A percentile compares a stretch with the other conserved stretches of the same genome.
Conservation (phyloP, 2,113 vertebrate genomes). For the Cairina moschata region DNA sequence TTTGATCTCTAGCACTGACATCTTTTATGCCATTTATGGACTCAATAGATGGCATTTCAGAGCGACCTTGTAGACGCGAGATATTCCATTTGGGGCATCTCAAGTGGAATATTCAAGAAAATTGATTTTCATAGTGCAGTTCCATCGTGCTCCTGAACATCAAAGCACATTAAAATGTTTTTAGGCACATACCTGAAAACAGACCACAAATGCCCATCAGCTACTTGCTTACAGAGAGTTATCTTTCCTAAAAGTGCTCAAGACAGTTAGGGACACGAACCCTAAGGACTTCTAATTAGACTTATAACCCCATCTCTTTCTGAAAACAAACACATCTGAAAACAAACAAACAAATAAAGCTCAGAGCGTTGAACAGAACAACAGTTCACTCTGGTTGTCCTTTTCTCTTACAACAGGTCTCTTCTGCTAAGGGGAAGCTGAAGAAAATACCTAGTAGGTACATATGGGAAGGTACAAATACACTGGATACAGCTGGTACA, state of each 20-base stretch:
- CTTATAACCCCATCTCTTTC: not conserved
- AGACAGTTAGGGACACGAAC: not conserved
- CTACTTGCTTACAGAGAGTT: not conserved
- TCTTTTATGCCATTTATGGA: not conserved
- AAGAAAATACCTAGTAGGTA: not conserved
- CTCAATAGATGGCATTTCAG: not conserved
- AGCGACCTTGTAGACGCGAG: not conserved
- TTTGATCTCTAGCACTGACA: not conserved
- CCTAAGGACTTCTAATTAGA: not conserved
- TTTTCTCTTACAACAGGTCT: not conserved
- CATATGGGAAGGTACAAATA: not conserved
- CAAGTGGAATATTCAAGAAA: not conserved
- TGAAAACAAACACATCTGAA: not conserved
- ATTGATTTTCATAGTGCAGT: not conserved
- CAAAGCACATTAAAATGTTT: not conserved
- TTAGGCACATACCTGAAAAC: not conserved
- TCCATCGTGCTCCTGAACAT: rapidly evolving
- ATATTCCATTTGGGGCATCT: not conserved
- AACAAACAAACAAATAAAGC: not conserved
- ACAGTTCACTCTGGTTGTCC: not conserved
- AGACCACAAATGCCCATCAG: not conserved
- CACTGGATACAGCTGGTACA: not conserved
- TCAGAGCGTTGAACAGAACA: not conserved
- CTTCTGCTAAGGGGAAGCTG: not conserved
- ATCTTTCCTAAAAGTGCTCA: not conserved